Base-by-base conservation (phyloP, 2,797 vertebrate species). In the Microtus agrestis region DNA sequence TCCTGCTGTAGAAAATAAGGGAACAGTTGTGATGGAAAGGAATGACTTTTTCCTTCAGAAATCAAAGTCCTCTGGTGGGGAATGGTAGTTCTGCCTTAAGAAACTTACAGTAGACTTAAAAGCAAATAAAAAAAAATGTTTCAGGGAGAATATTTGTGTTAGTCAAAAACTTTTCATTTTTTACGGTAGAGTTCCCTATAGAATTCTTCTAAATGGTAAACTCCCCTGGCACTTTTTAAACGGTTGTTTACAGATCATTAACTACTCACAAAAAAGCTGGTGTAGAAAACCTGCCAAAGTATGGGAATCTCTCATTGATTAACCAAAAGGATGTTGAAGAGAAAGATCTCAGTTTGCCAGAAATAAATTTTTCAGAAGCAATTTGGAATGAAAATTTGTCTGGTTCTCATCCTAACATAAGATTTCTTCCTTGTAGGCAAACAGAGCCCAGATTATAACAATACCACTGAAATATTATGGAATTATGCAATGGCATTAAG, bases 241-340 rank as follows among this genome's bases (percentile, higher is more conserved):
- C 0, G 17, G 59, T 91, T 93, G 91, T 96, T 96, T 93, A 96
- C 92, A 95, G 89, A 93, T 91, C 77, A 96, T 97, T 97, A 96
- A 95, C 85, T 94, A 90, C 67, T 92, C 69, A 34, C 56, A 81
- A 67, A 96, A 97, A 97, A 69, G 11, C 88, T 89, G 56, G 37
- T 43, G 37, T 37, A 87, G 91, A 96, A 93, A 94, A 91, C 71
- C 51, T 65, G 25, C 46, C 91, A 34, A 89, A 89, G 59, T 84
- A 78, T 76, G 74, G 91, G 78, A 84, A 37, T 95, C 71, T 87
- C 56, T 27, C 71, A 73, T 67, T 71, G 89, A 96, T 88, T 67
- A 88, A 79, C 56, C 67, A 89, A 95, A 87, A 54, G 25, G 17
- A 27, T 46, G 1, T 6, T n/a, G 59, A 34, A 91, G 40, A 87